Base-by-base conservation (phyloP, 2,113 vertebrate species). In the Anolis sagrei region DNA sequence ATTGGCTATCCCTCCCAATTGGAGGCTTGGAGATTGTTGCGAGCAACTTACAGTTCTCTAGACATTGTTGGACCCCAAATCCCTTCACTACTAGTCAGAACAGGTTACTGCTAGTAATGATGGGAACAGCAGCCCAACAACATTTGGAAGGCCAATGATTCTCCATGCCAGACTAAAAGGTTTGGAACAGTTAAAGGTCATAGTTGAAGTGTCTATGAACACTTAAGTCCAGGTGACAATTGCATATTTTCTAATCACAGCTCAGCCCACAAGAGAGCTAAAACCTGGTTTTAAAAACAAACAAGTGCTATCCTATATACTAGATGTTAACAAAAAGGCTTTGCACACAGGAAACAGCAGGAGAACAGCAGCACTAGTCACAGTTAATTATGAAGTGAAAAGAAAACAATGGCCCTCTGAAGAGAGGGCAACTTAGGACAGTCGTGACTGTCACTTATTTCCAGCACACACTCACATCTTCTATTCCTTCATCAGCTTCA, bases 361-460 rank as follows among this genome's bases (percentile, higher is more conserved):
- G 39, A 44, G 81, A 61, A 73, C 21, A 73, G 8, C 11, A 36
- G n/a, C 25, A 21, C 32, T 36, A 49, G 79, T 69, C 66, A 54
- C 48, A 54, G 64, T 61, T 39, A 13, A 70, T 36, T 70, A 48
- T 32, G 4, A 83, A 66, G 0, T 27, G 36, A 82, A 83, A 7
- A 76, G 18, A 10, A 18, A 48, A 78, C 68, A 88, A 68, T 23
- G 7, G 64, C 13, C 80, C 9, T 21, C 73, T 76, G 64, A 69
- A n/a, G 44, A 64, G 16, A 29, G 89, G 93, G 87, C 85, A 89
- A 76, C 36, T 81, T 76, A 76, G 88, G 90, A 88, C 88, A 85
- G 62, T 1, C 86, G 58, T 79, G 10, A 23, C 7, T 21, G 8
- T 48, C 13, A 11, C 21, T 74, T 11, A 62, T 74, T 74, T 74